These are phyloP conservation scores for Girardia tigrina DNA, from an alignment of 2,888 invertebrate genomes.

Conservation along the genomic window DNA sequence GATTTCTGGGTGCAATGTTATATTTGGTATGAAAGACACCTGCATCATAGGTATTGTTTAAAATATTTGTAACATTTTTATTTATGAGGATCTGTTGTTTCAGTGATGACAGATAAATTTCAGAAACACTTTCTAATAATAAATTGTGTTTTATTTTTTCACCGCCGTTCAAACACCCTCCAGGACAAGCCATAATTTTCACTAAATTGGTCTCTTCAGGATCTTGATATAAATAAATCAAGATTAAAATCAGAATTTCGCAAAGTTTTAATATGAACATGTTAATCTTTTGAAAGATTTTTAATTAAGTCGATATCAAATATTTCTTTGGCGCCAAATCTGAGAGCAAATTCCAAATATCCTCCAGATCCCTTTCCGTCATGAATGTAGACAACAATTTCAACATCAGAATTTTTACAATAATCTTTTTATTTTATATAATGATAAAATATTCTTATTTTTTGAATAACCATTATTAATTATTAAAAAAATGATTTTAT, in stretches of 20 bases:
- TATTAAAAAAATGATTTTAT: too few species aligned
- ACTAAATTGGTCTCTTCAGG: conserved; percentile 70
- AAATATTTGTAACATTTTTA: neutral
- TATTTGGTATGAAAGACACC: conserved; percentile 66
- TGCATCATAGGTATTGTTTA: conserved; percentile 54
- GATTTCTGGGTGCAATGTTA: conserved; percentile 65
- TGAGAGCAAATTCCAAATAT: conserved; percentile 72
- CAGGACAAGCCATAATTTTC: conserved; percentile 97
- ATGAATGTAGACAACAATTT: conserved; percentile 47
- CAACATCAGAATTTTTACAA: neutral
- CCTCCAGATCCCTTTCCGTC: conserved; percentile 75
- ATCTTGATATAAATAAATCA: too few species aligned
- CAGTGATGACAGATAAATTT: conserved; percentile 54
- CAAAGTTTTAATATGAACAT: neutral
- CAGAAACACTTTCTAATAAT: conserved; percentile 60
- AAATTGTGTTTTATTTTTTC: conserved; percentile 77
- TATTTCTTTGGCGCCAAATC: conserved; percentile 64
- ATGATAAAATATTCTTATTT: too few species aligned
- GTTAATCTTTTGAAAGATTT: neutral
- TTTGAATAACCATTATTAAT: too few species aligned
- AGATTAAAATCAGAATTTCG: neutral
- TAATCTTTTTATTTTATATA: too few species aligned
- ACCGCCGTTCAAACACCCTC: conserved; percentile 93
- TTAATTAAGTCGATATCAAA: conserved; percentile 52
- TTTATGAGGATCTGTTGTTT: neutral